Evolutionary conservation across 2,888 invertebrate genomes (phyloP).

Genomic region (Plagodis pulveraria): DNA sequence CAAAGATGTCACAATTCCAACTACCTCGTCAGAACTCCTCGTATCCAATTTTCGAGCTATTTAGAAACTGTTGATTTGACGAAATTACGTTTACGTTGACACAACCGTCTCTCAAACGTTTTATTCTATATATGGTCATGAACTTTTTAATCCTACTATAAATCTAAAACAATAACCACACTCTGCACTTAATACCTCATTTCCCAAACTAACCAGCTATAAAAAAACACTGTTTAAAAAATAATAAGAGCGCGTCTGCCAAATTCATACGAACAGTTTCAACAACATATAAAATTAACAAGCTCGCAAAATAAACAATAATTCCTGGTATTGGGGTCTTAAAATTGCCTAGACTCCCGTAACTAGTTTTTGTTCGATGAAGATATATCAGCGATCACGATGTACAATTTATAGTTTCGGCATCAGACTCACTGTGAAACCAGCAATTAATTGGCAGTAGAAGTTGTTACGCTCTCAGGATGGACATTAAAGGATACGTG

Average conservation of each 20-base stretch:
- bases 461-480: conserved; percentile 63
- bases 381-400: conserved; percentile 48
- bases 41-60: too few relatives aligned
- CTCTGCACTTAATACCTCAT: too few relatives aligned
- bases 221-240: too few relatives aligned
- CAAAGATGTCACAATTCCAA: too few relatives aligned
- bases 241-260: neutral
- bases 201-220: too few relatives aligned
- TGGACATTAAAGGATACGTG: conserved; percentile 63
- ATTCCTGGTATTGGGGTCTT: conserved; percentile 6
- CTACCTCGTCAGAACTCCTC: too few relatives aligned
- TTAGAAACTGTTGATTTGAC: too few relatives aligned
- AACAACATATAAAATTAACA: conserved; percentile 36
- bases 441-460: conserved; percentile 72
- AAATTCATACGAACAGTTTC: conserved; percentile 8
- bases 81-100: too few relatives aligned
- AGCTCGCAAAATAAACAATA: conserved; percentile 31
- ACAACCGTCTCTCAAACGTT: too few relatives aligned
- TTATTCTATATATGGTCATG: too few relatives aligned
- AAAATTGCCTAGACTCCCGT: conserved; percentile 36
- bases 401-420: conserved; percentile 63
- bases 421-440: conserved; percentile 49
- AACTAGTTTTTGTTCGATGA: conserved; percentile 42
- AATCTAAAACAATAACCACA: too few relatives aligned
- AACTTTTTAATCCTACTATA: too few relatives aligned